Base-by-base conservation (phyloP, 1,140 invertebrate species). In the Drosophila bifasciata region DNA sequence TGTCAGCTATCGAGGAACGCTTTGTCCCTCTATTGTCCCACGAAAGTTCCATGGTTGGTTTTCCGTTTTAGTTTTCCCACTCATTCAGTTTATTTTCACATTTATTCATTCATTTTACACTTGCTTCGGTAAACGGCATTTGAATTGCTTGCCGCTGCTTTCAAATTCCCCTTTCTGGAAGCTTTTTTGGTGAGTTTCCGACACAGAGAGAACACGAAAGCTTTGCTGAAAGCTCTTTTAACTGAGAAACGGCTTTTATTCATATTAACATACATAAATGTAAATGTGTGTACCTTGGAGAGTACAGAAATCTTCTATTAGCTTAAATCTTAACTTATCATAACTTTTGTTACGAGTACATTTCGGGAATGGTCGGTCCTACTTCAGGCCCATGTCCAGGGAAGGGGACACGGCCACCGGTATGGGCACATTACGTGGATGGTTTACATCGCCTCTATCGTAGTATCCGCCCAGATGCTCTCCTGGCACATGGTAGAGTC, bases 391-490 rank as follows among this genome's bases (percentile, higher is more conserved):
- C 48, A 88, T 50, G 5, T 90, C 88, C 21, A 90, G 17, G 2
- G 80, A 64, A 11, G 81, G 86, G 8, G 77, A 25, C 1, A 85
- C 41, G 11, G 81, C 68, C 40, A 91, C 49, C 1, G 84, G 84
- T 13, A 84, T 85, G 43, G 88, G 85, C 21, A 91, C 88, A 66
- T 90, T 89, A n/a, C 89, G 77, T 5, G 90, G 90, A 56, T 85
- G 85, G 41, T 81, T 86, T 3, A 86, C 21, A 62, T 91, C 90
- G 1, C 88, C 90, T 6, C 90, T 75, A 63, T 91, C 90, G 28
- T 91, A 91, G 23, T 91, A 91, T 1, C 85, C 77, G 16, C 62
- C 73, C 53, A 89, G 55, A 45, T 80, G 90, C 23, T 91, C 90
- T 1, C 78, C 78, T 17, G 90, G 90, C 45, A 91, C 85, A 68